Percentiles rank a stretch among this genome's conserved stretches.
Evolutionary conservation across 2,113 vertebrate genomes (phyloP).

Genomic region (Peromyscus polionotus): DNA sequence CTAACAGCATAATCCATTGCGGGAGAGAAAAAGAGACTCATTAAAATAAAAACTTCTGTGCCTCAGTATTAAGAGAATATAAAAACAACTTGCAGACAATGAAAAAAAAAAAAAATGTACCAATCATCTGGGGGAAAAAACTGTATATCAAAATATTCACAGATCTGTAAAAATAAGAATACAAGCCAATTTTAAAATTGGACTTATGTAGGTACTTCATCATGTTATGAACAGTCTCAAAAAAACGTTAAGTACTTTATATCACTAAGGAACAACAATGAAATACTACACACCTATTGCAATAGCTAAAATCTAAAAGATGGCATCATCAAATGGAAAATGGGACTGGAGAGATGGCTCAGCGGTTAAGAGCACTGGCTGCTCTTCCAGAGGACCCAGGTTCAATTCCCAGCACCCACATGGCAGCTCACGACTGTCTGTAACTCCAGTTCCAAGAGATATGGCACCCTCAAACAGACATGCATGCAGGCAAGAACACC

Average conservation of each 20-base stretch:
- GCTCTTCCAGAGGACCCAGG: no score
- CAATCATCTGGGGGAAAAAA: neutral
- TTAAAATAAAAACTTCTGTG: neutral
- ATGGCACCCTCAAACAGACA: neutral
- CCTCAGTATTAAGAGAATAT: neutral
- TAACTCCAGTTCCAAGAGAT: no score
- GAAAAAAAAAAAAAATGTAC: neutral
- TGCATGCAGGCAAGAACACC: neutral
- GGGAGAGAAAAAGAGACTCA: neutral
- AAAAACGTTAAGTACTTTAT: neutral
- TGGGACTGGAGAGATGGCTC: no score
- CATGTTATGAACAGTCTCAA: neutral
- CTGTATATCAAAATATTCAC: neutral
- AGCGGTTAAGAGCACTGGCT: no score
- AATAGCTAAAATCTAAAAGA: neutral
- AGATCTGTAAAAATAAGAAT: neutral
- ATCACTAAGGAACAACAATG: neutral
- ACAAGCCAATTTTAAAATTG: neutral
- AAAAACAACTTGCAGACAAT: neutral
- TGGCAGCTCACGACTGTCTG: no score
- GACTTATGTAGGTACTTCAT: neutral
- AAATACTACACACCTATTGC: neutral
- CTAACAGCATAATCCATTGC: neutral
- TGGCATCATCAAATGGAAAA: no score
- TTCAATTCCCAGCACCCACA: no score